A percentile compares a stretch with the other conserved stretches of the same genome.
phyloP scores from a whole-genome alignment of 2,113 vertebrate species.

The Ranitomeya imitator region DNA sequence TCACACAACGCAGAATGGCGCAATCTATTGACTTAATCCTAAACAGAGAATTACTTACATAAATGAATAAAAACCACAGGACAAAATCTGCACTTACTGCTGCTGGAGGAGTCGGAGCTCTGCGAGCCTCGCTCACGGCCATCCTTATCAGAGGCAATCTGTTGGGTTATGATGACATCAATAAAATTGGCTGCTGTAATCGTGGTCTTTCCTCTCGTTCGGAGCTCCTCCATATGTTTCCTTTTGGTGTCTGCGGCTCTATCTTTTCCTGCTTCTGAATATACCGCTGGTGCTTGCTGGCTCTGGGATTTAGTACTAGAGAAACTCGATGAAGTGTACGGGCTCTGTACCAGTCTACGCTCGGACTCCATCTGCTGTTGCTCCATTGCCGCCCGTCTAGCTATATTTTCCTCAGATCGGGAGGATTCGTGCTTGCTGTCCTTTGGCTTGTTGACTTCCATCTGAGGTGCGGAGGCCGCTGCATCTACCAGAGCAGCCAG shows the following conservation, averaged over 20 bases:
- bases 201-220: conserved; percentile 95
- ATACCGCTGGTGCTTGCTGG: conserved; percentile 74
- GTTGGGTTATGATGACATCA: conserved; percentile 97
- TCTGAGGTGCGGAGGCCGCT: conserved; percentile 90
- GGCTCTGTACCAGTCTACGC: conserved; percentile 79
- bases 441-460: conserved; percentile 91
- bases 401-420: conserved; percentile 82
- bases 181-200: conserved; percentile 98
- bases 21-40: too few species aligned
- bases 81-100: conserved; percentile 74
- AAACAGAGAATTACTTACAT: too few species aligned
- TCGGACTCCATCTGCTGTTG: conserved; percentile 79
- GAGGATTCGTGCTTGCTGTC: conserved; percentile 84
- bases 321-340: conserved; percentile 72
- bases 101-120: conserved; percentile 94
- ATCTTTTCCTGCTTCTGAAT: conserved; percentile 87
- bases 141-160: conserved; percentile 97
- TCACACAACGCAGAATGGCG: not conserved
- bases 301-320: conserved; percentile 83
- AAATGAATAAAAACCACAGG: not conserved
- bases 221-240: conserved; percentile 95
- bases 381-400: conserved; percentile 76
- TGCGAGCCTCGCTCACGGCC: conserved; percentile 90
- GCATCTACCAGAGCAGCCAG: conserved; percentile 94
- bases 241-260: conserved; percentile 89